Conservation (phyloP, 2,113 vertebrate species). For the Hirundichthys speculiger region DNA sequence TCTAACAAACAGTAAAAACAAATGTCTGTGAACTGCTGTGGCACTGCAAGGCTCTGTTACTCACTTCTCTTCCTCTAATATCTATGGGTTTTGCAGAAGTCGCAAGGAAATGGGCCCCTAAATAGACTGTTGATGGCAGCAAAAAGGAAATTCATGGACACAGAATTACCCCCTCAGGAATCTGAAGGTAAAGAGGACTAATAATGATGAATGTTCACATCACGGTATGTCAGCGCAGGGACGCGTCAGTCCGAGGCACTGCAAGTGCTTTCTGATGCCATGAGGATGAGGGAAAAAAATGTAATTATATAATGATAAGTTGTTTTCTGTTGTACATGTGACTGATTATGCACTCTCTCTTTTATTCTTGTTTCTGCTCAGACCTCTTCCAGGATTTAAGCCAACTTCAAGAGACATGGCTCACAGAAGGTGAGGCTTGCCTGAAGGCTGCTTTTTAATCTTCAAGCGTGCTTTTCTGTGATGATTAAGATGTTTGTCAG, state of each 20-base stretch:
- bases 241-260: background rate
- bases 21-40: slow-evolving; percentile 13
- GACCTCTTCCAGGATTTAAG: slow-evolving; percentile 98
- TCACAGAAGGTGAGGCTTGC: slow-evolving; percentile 90
- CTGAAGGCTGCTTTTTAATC: slow-evolving; percentile 3
- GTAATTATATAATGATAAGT: too few species aligned
- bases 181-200: slow-evolving; percentile 87
- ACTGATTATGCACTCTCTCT: slow-evolving; percentile 11
- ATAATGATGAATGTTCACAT: too few species aligned
- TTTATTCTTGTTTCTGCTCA: slow-evolving; percentile 63
- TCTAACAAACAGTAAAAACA: background rate
- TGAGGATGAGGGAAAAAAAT: background rate
- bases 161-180: slow-evolving; percentile 87
- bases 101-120: slow-evolving; percentile 86
- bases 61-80: slow-evolving; percentile 55
- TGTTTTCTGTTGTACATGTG: background rate
- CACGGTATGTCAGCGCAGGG: slow-evolving; percentile 6
- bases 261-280: background rate
- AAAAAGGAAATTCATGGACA: slow-evolving; percentile 86
- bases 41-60: slow-evolving; percentile 39
- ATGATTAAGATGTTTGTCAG: slow-evolving; percentile 1
- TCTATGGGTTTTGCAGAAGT: slow-evolving; percentile 83
- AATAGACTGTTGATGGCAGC: slow-evolving; percentile 86
- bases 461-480: slow-evolving; percentile 19
- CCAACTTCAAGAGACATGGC: slow-evolving; percentile 97